phyloP scores from a whole-genome alignment of 1,140 invertebrate genomes.

The Tetragnatha versicolor region DNA sequence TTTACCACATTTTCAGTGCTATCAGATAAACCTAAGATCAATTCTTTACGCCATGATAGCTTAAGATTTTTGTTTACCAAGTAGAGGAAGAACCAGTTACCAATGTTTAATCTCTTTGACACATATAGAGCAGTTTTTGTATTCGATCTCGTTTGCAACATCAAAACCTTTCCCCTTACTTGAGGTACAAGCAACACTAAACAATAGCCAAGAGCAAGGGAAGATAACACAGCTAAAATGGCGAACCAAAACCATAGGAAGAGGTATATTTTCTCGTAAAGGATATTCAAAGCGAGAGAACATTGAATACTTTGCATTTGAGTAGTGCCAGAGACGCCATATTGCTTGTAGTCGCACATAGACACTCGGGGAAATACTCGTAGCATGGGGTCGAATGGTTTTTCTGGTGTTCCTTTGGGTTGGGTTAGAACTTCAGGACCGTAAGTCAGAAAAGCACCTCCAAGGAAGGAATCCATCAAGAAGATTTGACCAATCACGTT shows the following conservation, averaged over 20 bases:
- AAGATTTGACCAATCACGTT: slow-evolving; percentile 66
- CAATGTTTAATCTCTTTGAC: slow-evolving; percentile 67
- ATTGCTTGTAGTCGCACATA: slow-evolving; percentile 92
- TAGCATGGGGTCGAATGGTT: slow-evolving; percentile 68
- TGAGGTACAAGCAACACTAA: slow-evolving; percentile 72
- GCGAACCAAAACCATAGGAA: slow-evolving; percentile 86
- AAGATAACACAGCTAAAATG: slow-evolving; percentile 71
- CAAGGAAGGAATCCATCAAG: slow-evolving; percentile 66
- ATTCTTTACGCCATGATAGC: slow-evolving; percentile 42
- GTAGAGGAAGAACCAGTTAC: slow-evolving; percentile 83
- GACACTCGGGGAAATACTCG: slow-evolving; percentile 85
- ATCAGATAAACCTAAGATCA: background rate
- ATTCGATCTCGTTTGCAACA: slow-evolving; percentile 45
- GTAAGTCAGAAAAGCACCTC: slow-evolving; percentile 65
- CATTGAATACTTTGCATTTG: slow-evolving; percentile 80
- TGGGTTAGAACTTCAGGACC: slow-evolving; percentile 78
- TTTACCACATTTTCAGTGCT: too few relatives aligned
- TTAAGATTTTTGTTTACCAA: slow-evolving; percentile 85
- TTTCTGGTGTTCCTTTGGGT: slow-evolving; percentile 75
- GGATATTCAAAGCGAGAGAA: slow-evolving; percentile 81
- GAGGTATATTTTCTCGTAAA: slow-evolving; percentile 86
- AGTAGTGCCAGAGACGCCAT: slow-evolving; percentile 73
- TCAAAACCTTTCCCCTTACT: background rate
- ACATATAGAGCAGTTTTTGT: background rate
- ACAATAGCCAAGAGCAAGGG: slow-evolving; percentile 79